phyloP scores from a whole-genome alignment of 2,113 vertebrate genomes.

The Carassius auratus region DNA sequence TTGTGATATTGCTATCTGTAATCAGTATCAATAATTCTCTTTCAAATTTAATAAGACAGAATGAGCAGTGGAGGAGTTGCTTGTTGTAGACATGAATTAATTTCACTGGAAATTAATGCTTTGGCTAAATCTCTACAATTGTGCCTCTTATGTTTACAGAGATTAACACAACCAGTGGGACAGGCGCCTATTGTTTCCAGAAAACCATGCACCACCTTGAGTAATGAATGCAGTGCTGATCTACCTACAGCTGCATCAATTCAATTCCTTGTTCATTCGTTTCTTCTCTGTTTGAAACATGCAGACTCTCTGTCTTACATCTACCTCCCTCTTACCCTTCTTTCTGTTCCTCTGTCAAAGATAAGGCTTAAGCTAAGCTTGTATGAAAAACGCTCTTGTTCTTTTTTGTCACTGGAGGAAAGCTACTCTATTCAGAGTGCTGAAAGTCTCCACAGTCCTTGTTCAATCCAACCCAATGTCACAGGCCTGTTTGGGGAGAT shows the following conservation, averaged over 20 bases:
- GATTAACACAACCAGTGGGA: constrained; percentile 21
- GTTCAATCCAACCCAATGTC: constrained; percentile 52
- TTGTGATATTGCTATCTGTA: not conserved
- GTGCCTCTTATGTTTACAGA: constrained; percentile 39
- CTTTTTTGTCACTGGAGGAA: constrained; percentile 37
- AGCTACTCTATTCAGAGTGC: constrained; percentile 42
- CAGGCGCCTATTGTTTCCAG: constrained; percentile 30
- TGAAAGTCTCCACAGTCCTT: constrained; percentile 39
- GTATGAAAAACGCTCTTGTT: constrained; percentile 22
- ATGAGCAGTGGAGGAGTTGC: constrained; percentile 15
- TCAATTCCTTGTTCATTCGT: not conserved
- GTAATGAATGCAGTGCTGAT: constrained; percentile 26
- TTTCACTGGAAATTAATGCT: not conserved
- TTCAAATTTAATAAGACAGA: constrained; percentile 1
- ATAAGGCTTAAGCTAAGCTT: constrained; percentile 33
- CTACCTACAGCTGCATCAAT: constrained; percentile 21
- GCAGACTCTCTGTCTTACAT: constrained; percentile 14
- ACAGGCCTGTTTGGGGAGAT: constrained; percentile 44
- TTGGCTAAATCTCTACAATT: constrained; percentile 18
- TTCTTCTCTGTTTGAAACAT: constrained; percentile 15
- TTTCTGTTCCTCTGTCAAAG: constrained; percentile 18
- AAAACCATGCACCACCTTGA: constrained; percentile 15
- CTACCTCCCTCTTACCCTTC: constrained; percentile 1
- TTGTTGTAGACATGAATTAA: not conserved
- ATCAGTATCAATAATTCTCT: not conserved